Base-by-base conservation (phyloP, 2,797 vertebrate species). In the Falco concolor region DNA sequence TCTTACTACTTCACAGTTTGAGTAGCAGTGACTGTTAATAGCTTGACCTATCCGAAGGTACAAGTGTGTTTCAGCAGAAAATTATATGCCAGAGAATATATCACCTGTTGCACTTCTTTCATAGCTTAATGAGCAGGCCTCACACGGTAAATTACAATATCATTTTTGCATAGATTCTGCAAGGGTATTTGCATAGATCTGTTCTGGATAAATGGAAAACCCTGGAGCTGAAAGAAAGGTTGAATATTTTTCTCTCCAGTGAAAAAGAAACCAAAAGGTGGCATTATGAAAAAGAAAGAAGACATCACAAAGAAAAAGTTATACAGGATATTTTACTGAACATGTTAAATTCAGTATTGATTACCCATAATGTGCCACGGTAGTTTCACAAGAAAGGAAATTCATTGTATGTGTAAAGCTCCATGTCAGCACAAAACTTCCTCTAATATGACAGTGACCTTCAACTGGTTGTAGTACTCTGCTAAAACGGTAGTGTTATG, bases 271-370 rank as follows among this genome's bases (percentile, higher is more conserved):
- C 9, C 57, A 75, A 85, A 87, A 34, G 20, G 40, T 42, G 25
- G 14, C 16, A 42, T 70, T 67, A 23, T 19, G n/a, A 85, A 93
- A 88, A 67, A 73, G 34, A 63, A 69, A 27, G n/a, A 40, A 74
- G 61, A 45, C 12, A n/a, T 68, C 40, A 61, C 23, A 80, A 60
- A 92, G 42, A 14, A 75, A 89, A 82, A 75, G 22, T 24, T 13
- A 70, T 17, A 50, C 17, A 34, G 12, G 11, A 30, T 70, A 30
- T 89, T 87, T 89, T 84, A 83, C 23, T 77, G 60, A 74, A 74
- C 19, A 42, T 28, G 12, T 67, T 68, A 76, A 74, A 76, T 91
- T 61, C 88, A 80, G 75, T 87, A 83, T 74, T 83, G 89, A 83
- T 80, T 82, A 53, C 12, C 61, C 30, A n/a, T 87, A 87, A 84